Conservation (phyloP, 2,797 vertebrate species). For the Australoheros facetus region DNA sequence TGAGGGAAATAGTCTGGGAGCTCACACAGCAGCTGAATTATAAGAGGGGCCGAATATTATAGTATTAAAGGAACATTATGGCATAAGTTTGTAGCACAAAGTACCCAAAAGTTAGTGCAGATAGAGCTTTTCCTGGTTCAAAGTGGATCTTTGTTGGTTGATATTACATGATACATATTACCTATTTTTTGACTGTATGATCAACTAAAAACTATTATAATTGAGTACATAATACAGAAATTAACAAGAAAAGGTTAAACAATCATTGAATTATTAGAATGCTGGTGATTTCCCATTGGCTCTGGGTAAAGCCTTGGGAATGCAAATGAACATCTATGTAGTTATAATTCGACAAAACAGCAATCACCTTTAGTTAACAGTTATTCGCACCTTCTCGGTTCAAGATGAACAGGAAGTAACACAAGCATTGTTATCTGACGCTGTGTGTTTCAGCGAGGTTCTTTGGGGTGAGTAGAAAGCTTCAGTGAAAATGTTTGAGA, state of each 20-base stretch:
- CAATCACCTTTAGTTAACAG: not conserved
- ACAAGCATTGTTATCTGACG: not conserved
- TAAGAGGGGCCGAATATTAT: not conserved
- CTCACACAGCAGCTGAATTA: not conserved
- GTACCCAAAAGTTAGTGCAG: too few species aligned
- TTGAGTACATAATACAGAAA: not conserved
- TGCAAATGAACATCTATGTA: not conserved
- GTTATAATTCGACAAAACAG: not conserved
- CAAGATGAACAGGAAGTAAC: not conserved
- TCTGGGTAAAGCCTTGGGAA: not conserved
- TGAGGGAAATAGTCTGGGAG: not conserved
- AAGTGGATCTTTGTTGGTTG: not conserved
- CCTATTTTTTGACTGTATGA: not conserved
- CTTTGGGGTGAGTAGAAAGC: conserved; percentile 6
- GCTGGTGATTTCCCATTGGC: not conserved
- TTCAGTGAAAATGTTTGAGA: not conserved
- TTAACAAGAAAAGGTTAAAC: not conserved
- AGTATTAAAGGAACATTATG: not conserved
- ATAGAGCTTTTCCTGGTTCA: too few species aligned
- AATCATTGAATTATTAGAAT: not conserved
- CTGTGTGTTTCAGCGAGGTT: not conserved
- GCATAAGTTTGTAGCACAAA: not conserved
- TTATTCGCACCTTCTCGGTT: not conserved
- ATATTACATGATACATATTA: not conserved
- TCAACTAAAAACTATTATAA: not conserved